Conservation (phyloP, 2,888 invertebrate genomes). For the Pterostichus niger region DNA sequence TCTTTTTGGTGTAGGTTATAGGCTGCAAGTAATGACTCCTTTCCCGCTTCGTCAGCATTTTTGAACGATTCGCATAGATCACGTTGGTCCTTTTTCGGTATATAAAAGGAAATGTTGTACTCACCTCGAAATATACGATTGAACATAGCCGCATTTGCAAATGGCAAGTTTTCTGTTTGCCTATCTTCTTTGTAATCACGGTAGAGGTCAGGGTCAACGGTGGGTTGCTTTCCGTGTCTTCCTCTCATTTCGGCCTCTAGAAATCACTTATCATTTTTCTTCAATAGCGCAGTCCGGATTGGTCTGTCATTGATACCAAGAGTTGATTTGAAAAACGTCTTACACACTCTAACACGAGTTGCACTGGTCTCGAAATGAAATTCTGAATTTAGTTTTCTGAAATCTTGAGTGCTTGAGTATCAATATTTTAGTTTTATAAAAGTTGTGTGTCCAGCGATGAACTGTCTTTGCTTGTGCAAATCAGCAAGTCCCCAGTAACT, state of each 20-base stretch:
- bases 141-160: constrained; percentile 63
- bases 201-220: constrained; percentile 68
- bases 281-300: constrained; percentile 62
- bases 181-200: constrained; percentile 68
- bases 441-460: constrained; percentile 54
- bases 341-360: constrained; percentile 66
- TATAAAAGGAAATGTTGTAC: constrained; percentile 57
- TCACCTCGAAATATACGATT: constrained; percentile 68
- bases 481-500: constrained; percentile 33
- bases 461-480: constrained; percentile 44
- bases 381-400: constrained; percentile 59
- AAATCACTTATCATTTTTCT: constrained; percentile 53
- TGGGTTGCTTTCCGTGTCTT: constrained; percentile 70
- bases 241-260: constrained; percentile 68
- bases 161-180: constrained; percentile 20
- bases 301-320: constrained; percentile 65
- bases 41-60: constrained; percentile 68
- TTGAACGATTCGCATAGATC: constrained; percentile 17
- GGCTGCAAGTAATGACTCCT: constrained; percentile 44
- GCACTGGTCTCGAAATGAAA: no score
- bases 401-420: constrained; percentile 68
- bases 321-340: constrained; percentile 66
- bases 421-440: constrained; percentile 68
- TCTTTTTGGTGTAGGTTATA: constrained; percentile 60
- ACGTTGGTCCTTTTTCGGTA: constrained; percentile 30